Conservation (phyloP, 2,888 invertebrate species). For the Trilocha varians region DNA sequence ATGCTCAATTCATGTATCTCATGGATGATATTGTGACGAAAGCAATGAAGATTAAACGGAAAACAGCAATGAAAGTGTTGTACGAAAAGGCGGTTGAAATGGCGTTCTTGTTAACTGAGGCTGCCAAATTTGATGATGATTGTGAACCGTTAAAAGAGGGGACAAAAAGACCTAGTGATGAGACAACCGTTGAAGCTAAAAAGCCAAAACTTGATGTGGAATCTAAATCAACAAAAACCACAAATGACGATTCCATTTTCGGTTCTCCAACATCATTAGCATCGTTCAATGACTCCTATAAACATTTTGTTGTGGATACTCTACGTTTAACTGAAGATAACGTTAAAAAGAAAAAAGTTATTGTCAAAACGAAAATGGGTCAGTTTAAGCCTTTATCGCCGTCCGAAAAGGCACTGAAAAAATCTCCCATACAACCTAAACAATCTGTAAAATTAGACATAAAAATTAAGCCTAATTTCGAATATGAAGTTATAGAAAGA, state of each 20-base stretch:
- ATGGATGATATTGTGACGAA: slow-evolving; percentile 29
- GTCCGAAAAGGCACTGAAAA: not conserved
- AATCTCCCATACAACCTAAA: slow-evolving; percentile 1
- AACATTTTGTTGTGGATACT: slow-evolving; percentile 38
- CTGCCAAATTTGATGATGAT: slow-evolving; percentile 15
- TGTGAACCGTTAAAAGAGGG: slow-evolving; percentile 11
- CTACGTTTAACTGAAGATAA: slow-evolving; percentile 10
- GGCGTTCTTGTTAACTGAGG: slow-evolving; percentile 25
- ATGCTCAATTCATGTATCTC: slow-evolving; percentile 35
- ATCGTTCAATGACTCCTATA: slow-evolving; percentile 46
- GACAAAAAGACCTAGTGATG: slow-evolving; percentile 19
- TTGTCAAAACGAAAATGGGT: slow-evolving; percentile 42
- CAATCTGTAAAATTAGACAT: not conserved
- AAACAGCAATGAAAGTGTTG: slow-evolving; percentile 25
- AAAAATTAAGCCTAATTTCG: slow-evolving; percentile 16
- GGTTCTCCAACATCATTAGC: slow-evolving; percentile 18
- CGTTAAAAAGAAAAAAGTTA: slow-evolving; percentile 19
- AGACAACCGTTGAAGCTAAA: slow-evolving; percentile 17
- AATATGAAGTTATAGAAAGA: slow-evolving; percentile 51
- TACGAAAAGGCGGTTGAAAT: slow-evolving; percentile 39
- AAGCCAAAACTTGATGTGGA: slow-evolving; percentile 14
- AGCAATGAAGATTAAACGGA: slow-evolving; percentile 30
- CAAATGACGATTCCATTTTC: not conserved
- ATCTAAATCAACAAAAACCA: slow-evolving; percentile 9
- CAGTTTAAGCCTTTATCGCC: slow-evolving; percentile 31